Evolutionary conservation across 1,140 invertebrate species (phyloP).

Genomic region (Hydropsyche tenuis): DNA sequence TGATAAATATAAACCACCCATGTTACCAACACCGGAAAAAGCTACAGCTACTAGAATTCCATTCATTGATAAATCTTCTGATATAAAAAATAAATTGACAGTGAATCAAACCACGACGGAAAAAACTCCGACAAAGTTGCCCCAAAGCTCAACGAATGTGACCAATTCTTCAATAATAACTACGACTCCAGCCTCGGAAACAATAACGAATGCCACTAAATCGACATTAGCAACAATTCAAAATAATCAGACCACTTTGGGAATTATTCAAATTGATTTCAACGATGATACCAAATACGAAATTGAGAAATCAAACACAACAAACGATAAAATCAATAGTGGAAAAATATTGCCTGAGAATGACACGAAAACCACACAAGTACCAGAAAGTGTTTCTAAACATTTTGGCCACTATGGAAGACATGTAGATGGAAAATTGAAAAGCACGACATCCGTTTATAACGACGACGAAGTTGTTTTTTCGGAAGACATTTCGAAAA

Average conservation of each 20-base stretch:
- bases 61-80: neutral
- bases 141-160: neutral
- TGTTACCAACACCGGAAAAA: slow-evolving; percentile 5
- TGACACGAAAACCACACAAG: neutral
- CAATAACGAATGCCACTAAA: neutral
- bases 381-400: neutral
- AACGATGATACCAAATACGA: neutral
- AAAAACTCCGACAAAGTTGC: neutral
- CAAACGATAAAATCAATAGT: neutral
- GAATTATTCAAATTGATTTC: slow-evolving; percentile 3
- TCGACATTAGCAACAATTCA: neutral
- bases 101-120: neutral
- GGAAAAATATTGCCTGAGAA: neutral
- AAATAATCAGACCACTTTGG: slow-evolving; percentile 19
- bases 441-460: neutral
- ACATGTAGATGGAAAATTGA: slow-evolving; percentile 3
- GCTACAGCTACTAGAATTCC: slow-evolving; percentile 13
- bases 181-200: neutral
- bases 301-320: neutral
- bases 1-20: neutral
- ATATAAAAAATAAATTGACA: neutral
- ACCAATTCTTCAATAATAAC: slow-evolving; percentile 3
- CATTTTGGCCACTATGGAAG: slow-evolving; percentile 19
- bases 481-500: neutral
- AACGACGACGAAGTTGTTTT: neutral